These are phyloP conservation scores for Drosophila bifasciata DNA, from an alignment of 1,140 invertebrate genomes.

Conservation along the genomic window DNA sequence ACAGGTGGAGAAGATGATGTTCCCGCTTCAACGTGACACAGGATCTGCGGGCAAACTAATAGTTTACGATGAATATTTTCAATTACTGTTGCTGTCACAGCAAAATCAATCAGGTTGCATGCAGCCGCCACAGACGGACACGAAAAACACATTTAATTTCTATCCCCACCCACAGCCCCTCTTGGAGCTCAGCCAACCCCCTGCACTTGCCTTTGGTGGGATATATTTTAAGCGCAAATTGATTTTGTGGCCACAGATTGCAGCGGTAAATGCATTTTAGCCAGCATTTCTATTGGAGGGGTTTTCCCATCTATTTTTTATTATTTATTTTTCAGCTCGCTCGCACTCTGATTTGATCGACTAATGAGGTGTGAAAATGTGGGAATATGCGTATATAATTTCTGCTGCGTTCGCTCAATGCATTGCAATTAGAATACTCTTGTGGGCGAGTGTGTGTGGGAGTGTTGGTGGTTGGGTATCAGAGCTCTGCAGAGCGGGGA, in stretches of 20 bases:
- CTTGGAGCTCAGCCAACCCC: conserved; percentile 1
- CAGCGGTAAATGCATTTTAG: conserved; percentile 70
- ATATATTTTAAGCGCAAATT: conserved; percentile 72
- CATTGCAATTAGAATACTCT: conserved; percentile 64
- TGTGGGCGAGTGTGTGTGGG: conserved; percentile 23
- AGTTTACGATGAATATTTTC: conserved; percentile 75
- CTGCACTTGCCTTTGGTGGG: conserved; percentile 10
- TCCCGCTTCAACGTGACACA: conserved; percentile 12
- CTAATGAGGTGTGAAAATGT: conserved; percentile 74
- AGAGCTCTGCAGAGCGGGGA: neutral
- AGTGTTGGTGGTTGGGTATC: no score
- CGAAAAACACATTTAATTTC: conserved; percentile 75
- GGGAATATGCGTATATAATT: conserved; percentile 39
- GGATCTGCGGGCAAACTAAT: conserved; percentile 60
- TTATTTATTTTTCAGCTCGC: conserved; percentile 4
- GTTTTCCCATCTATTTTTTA: conserved; percentile 24
- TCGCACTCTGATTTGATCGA: conserved; percentile 37
- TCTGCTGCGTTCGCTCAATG: conserved; percentile 63
- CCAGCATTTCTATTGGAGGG: conserved; percentile 33
- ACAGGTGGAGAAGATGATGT: conserved; percentile 43
- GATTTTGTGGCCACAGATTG: conserved; percentile 81
- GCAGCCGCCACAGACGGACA: conserved; percentile 71
- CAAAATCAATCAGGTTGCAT: conserved; percentile 78
- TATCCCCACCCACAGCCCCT: conserved; percentile 14
- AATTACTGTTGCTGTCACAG: conserved; percentile 80